phyloP scores from a whole-genome alignment of 2,888 invertebrate genomes.

The Tetropium fuscum region DNA sequence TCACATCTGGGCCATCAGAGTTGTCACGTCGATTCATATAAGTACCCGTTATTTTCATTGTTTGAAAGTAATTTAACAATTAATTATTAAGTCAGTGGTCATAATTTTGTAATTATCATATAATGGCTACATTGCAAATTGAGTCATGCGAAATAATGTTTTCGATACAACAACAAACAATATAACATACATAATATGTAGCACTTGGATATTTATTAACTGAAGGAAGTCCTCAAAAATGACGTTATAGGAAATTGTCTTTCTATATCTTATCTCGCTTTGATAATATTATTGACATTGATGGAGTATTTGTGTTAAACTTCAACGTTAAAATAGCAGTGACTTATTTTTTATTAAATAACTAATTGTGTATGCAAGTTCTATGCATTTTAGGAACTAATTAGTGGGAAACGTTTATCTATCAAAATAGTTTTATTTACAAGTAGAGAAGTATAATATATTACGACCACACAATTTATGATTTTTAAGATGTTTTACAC shows the following conservation, averaged over 20 bases:
- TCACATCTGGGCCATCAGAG: background rate
- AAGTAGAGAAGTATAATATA: too few relatives aligned
- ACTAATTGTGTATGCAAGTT: too few relatives aligned
- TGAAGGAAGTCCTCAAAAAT: slow-evolving; percentile 28
- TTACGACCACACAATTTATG: too few relatives aligned
- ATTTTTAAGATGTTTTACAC: too few relatives aligned
- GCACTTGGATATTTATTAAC: slow-evolving; percentile 10
- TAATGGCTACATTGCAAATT: slow-evolving; percentile 5
- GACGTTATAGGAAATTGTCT: slow-evolving; percentile 28
- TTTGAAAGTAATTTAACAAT: background rate
- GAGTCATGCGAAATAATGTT: slow-evolving; percentile 10
- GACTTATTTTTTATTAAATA: slow-evolving; percentile 9
- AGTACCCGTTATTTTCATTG: background rate
- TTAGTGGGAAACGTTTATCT: too few relatives aligned
- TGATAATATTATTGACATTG: slow-evolving; percentile 27
- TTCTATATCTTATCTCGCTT: slow-evolving; percentile 23
- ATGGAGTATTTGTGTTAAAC: slow-evolving; percentile 9
- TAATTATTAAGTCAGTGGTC: background rate
- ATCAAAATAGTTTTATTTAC: too few relatives aligned
- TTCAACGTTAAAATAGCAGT: slow-evolving; percentile 4
- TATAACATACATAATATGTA: slow-evolving; percentile 7
- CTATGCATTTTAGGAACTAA: too few relatives aligned
- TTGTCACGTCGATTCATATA: background rate
- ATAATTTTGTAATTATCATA: slow-evolving; percentile 1
- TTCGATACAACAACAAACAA: background rate